Evolutionary conservation across 2,888 invertebrate genomes (phyloP).

Genomic region (Adelognathus sp.): DNA sequence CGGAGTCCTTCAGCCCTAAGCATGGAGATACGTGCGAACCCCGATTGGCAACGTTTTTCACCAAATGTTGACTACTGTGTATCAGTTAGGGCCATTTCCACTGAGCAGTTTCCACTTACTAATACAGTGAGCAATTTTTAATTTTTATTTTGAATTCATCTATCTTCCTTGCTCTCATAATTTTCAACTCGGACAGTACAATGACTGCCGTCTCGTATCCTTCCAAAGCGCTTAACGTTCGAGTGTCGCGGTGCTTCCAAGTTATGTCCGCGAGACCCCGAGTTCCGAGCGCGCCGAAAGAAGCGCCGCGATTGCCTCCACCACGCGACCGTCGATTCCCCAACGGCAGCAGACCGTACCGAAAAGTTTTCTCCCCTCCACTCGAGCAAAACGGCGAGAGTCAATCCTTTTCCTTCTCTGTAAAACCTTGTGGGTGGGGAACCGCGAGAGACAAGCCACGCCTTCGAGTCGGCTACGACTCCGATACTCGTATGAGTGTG

Average conservation of each 20-base stretch:
- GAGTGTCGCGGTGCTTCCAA: conserved; percentile 14
- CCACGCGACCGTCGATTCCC: conserved; percentile 7
- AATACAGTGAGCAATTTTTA: too few relatives aligned
- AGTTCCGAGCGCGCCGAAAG: not conserved
- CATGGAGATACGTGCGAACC: too few relatives aligned
- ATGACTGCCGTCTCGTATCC: too few relatives aligned
- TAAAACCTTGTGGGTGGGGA: conserved; percentile 28
- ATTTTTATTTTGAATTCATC: too few relatives aligned
- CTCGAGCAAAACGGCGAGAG: not conserved
- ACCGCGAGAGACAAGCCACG: conserved; percentile 36
- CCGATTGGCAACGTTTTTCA: too few relatives aligned
- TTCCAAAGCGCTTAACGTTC: conserved; percentile 19
- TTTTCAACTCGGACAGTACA: too few relatives aligned
- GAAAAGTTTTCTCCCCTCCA: not conserved
- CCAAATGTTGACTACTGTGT: too few relatives aligned
- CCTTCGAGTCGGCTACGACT: not conserved
- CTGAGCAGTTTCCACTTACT: too few relatives aligned
- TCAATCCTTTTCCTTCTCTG: conserved; percentile 14
- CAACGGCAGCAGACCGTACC: not conserved
- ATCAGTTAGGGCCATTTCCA: too few relatives aligned
- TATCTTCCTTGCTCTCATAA: too few relatives aligned
- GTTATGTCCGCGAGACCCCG: not conserved
- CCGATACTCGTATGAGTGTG: not conserved
- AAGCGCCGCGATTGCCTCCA: not conserved
- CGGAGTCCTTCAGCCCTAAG: too few relatives aligned